Conservation (phyloP, 1,140 invertebrate species). For the Druon quercuslanigerum region DNA sequence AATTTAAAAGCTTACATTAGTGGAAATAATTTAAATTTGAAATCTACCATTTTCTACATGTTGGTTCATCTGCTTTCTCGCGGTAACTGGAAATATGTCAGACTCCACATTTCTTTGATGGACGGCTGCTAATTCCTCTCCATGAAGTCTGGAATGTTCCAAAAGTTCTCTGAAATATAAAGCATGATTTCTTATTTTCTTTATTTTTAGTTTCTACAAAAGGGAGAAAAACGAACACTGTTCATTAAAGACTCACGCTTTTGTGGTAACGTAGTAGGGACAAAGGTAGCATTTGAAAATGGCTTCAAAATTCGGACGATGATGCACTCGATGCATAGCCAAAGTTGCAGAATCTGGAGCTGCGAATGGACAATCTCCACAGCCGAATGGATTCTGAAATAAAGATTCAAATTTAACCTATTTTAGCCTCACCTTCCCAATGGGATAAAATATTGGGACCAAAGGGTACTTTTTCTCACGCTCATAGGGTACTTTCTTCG, state of each 20-base stretch:
- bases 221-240: background rate
- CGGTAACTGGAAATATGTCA: slow-evolving; percentile 43
- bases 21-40: slow-evolving; percentile 3
- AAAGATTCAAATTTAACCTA: background rate
- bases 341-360: slow-evolving; percentile 80
- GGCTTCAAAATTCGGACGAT: slow-evolving; percentile 81
- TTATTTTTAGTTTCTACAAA: background rate
- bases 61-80: slow-evolving; percentile 39
- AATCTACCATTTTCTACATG: slow-evolving; percentile 48
- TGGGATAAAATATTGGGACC: too few species aligned
- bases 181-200: background rate
- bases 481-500: too few species aligned
- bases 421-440: too few species aligned
- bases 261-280: slow-evolving; percentile 84
- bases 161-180: slow-evolving; percentile 64
- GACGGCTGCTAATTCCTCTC: slow-evolving; percentile 66
- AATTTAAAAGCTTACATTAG: background rate
- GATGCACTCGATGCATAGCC: slow-evolving; percentile 83
- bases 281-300: slow-evolving; percentile 89
- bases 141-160: slow-evolving; percentile 69
- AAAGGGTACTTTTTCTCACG: too few species aligned
- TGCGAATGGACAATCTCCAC: slow-evolving; percentile 86
- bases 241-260: slow-evolving; percentile 71
- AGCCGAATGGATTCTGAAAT: slow-evolving; percentile 68
- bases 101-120: slow-evolving; percentile 64